Conservation (phyloP, 1,140 invertebrate species). For the Atta cephalotes region DNA sequence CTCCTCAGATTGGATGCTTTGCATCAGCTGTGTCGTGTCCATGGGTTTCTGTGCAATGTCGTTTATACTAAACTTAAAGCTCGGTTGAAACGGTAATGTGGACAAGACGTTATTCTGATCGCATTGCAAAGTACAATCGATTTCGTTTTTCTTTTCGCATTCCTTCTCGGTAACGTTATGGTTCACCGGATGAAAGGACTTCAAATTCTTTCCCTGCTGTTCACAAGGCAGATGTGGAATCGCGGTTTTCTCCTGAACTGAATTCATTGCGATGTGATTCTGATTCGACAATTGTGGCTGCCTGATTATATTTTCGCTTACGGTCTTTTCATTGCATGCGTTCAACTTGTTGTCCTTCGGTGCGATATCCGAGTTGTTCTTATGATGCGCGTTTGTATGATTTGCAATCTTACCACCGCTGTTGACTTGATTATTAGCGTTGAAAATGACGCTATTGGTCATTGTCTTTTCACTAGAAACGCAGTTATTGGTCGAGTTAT, state of each 20-base stretch:
- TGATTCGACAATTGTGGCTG: conserved; percentile 45
- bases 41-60: conserved; percentile 76
- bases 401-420: conserved; percentile 53
- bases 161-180: conserved; percentile 70
- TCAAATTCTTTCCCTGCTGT: conserved; percentile 54
- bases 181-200: conserved; percentile 53
- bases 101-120: conserved; percentile 75
- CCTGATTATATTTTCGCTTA: conserved; percentile 54
- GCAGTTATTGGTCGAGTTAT: conserved; percentile 49
- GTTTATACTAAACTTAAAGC: conserved; percentile 78
- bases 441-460: conserved; percentile 64
- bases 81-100: conserved; percentile 78
- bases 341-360: conserved; percentile 70
- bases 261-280: conserved; percentile 64
- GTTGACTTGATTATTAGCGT: conserved; percentile 68
- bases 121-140: conserved; percentile 64
- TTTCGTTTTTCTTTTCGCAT: conserved; percentile 57
- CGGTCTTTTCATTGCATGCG: conserved; percentile 67
- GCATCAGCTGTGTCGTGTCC: conserved; percentile 77
- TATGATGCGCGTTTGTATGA: conserved; percentile 69
- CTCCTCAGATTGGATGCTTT: conserved; percentile 83
- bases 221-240: conserved; percentile 60
- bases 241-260: conserved; percentile 60
- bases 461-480: conserved; percentile 57
- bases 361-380: conserved; percentile 57